Base-by-base conservation (phyloP, 2,888 invertebrate species). In the Anthrax anthrax region DNA sequence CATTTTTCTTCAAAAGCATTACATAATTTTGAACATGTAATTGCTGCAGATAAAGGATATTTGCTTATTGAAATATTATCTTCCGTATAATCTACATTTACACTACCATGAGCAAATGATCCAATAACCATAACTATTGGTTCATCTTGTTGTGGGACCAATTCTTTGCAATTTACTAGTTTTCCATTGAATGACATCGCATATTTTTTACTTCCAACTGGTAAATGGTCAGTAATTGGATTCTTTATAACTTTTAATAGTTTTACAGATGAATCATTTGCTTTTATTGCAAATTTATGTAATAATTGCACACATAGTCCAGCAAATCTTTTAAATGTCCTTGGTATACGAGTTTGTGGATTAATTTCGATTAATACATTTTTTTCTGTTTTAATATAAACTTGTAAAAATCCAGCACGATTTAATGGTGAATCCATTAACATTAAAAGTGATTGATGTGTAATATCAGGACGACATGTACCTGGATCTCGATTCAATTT, bases 391-490 rank as follows among this genome's bases (percentile, higher is more conserved):
- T 85, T 88, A 46, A 94, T 75, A 60, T 91, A 94, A 3, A 96
- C 91, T 76, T 97, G 96, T n/a, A 98, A 70, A 17, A 94, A 72
- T 1, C 94, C 96, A 39, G 96, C 94, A 57, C 97, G 75, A 65
- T 98, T 98, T 38, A 98, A 70, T 0, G 98, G 98, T 50, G 95
- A 95, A 65, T 99, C 97, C 72, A 97, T 81, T 42, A 98, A 72
- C 95, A 97, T 98, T 1, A 98, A 72, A 16, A 99, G 72, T 63
- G 96, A 97, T 67, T 97, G 97, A 67, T 99, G 97, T 1, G 90
- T 80, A 50, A 99, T 98, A 61, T 99, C 98, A 0, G 98, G 98
- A 29, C 98, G 75, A 60, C 90, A 92, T 3, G 84, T 77, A 0
- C 89, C 85, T 1, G 87, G 84, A 58, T 94, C 89, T 49, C 90